Evolutionary conservation across 2,113 vertebrate species (phyloP).

Genomic region (Gopherus flavomarginatus): DNA sequence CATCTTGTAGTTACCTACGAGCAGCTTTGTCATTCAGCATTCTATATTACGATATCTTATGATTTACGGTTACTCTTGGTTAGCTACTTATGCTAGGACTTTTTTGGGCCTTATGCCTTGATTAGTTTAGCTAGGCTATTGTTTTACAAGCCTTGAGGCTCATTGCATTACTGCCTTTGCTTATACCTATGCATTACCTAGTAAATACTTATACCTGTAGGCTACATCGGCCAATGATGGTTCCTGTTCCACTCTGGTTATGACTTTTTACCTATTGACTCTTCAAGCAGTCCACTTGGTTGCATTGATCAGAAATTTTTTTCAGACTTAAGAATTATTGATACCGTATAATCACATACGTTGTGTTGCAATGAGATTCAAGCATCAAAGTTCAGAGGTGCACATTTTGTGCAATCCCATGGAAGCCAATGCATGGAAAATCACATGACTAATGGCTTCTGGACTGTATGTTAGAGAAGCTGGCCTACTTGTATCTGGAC

Average conservation of each 20-base stretch:
- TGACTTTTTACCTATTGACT: not conserved
- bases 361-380: not conserved
- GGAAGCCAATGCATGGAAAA: not conserved
- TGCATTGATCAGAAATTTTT: not conserved
- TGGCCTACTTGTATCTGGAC: not conserved
- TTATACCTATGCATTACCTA: not conserved
- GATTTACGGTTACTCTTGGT: not conserved
- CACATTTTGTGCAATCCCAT: not conserved
- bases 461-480: not conserved
- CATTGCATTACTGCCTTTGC: not conserved
- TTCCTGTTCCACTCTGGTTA: constrained; percentile 32
- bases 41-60: not conserved
- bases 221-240: not conserved
- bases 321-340: not conserved
- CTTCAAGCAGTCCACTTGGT: not conserved
- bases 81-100: not conserved
- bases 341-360: not conserved
- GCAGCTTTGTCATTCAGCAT: not conserved
- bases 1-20: not conserved
- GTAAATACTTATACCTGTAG: not conserved
- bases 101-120: not conserved
- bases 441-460: not conserved
- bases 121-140: not conserved
- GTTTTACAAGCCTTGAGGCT: not conserved
- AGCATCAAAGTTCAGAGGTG: not conserved